Percentiles rank a stretch among this genome's conserved stretches.
phyloP scores from a whole-genome alignment of 1,140 invertebrate species.

The Leptinotarsa lineolata region DNA sequence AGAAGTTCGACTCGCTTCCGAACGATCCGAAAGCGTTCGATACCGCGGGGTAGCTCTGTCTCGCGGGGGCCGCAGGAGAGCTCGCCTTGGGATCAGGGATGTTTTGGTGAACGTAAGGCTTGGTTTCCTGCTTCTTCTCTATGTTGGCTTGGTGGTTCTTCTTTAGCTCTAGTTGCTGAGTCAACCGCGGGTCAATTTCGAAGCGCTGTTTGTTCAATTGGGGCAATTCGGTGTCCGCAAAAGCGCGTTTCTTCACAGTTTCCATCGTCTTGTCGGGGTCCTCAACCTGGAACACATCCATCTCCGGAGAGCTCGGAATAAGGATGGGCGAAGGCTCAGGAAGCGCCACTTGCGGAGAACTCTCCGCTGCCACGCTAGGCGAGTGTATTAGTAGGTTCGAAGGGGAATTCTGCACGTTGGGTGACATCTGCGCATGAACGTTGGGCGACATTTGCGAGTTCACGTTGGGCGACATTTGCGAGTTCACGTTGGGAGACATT shows the following conservation, averaged over 20 bases:
- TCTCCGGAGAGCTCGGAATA: conserved; percentile 48
- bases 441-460: conserved; percentile 24
- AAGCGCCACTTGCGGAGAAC: neutral
- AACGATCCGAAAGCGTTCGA: conserved; percentile 18
- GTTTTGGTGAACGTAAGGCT: conserved; percentile 45
- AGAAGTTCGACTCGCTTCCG: conserved; percentile 30
- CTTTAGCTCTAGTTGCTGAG: conserved; percentile 19
- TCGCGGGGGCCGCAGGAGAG: neutral
- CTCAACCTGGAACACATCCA: conserved; percentile 44
- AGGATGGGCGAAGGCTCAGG: neutral
- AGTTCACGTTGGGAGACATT: conserved; percentile 18
- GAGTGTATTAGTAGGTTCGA: neutral
- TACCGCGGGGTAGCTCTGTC: neutral
- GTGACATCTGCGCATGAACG: conserved; percentile 26
- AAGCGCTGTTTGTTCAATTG: conserved; percentile 29
- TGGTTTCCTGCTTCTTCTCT: neutral
- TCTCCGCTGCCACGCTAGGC: neutral
- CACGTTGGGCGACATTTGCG: conserved; percentile 24
- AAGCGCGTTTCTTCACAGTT: conserved; percentile 63
- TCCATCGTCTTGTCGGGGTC: conserved; percentile 16
- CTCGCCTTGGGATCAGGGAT: conserved; percentile 43
- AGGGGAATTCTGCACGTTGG: conserved; percentile 12
- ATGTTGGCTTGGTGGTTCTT: neutral
- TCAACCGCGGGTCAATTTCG: conserved; percentile 10
- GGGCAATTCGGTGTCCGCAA: conserved; percentile 59